These are phyloP conservation scores for Silurus meridionalis DNA, from an alignment of 2,113 vertebrate species.

Conservation along the genomic window DNA sequence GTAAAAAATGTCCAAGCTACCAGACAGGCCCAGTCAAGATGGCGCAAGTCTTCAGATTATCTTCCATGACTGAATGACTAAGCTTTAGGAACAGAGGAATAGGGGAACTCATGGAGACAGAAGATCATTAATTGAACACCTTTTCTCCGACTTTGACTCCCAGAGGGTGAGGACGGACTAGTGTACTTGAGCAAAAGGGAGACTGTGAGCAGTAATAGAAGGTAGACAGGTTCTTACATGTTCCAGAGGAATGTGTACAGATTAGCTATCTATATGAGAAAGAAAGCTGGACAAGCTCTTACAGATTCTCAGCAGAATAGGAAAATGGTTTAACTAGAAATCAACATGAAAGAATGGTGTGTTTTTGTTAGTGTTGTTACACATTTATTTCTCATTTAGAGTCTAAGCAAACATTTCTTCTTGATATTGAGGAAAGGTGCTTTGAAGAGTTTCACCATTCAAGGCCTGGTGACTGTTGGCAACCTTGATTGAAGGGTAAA, in stretches of 20 bases:
- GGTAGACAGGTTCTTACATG: slow-evolving; percentile 8
- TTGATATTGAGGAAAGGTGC: not conserved
- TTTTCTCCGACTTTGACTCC: not conserved
- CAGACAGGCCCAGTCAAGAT: slow-evolving; percentile 22
- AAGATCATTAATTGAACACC: slow-evolving; percentile 8
- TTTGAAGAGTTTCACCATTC: not conserved
- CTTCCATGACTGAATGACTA: slow-evolving; percentile 8
- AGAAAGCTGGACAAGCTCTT: not conserved
- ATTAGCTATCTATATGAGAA: not conserved
- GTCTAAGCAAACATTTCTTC: not conserved
- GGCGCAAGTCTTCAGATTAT: not conserved
- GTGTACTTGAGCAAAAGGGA: not conserved
- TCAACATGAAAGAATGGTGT: not conserved
- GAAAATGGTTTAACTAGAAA: not conserved
- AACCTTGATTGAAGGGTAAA: not conserved
- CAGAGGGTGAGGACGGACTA: not conserved
- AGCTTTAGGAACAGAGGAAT: slow-evolving; percentile 4
- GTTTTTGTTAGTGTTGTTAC: not conserved
- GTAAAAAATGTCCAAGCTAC: slow-evolving; percentile 31
- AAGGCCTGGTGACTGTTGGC: not conserved
- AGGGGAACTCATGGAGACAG: not conserved
- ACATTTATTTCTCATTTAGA: not conserved
- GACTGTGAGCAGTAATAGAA: not conserved
- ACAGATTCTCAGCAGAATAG: not conserved
- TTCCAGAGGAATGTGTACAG: slow-evolving; percentile 8